Conservation (phyloP, 1,140 invertebrate genomes). For the Drosophila pallidifrons region DNA sequence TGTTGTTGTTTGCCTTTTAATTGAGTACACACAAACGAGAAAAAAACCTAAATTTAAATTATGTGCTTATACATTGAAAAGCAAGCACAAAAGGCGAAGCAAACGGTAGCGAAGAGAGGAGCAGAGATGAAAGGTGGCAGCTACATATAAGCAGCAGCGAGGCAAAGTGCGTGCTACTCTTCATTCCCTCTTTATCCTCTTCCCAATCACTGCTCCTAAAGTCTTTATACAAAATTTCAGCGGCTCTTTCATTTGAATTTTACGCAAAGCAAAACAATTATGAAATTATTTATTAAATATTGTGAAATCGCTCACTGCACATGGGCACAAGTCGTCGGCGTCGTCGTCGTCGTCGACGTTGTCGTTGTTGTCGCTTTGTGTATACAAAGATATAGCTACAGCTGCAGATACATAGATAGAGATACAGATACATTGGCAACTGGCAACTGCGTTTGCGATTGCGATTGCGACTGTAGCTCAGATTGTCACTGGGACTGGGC, state of each 20-base stretch:
- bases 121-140: not conserved
- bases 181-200: not conserved
- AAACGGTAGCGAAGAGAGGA: slow-evolving; percentile 11
- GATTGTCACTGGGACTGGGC: slow-evolving; percentile 37
- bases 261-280: slow-evolving; percentile 73
- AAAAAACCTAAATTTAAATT: slow-evolving; percentile 74
- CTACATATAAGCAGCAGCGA: not conserved
- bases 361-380: not conserved
- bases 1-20: slow-evolving; percentile 69
- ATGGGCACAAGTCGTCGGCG: slow-evolving; percentile 42
- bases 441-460: slow-evolving; percentile 15
- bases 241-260: slow-evolving; percentile 73
- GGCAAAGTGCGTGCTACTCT: slow-evolving; percentile 48
- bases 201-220: slow-evolving; percentile 2
- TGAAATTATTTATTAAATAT: slow-evolving; percentile 83
- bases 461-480: slow-evolving; percentile 16
- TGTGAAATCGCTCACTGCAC: slow-evolving; percentile 75
- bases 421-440: slow-evolving; percentile 20
- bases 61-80: slow-evolving; percentile 63
- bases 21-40: slow-evolving; percentile 71
- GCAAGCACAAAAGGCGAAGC: slow-evolving; percentile 34
- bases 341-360: too few relatives aligned
- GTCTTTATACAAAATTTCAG: slow-evolving; percentile 28
- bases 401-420: slow-evolving; percentile 20
- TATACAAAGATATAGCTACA: slow-evolving; percentile 2